phyloP scores from a whole-genome alignment of 2,888 invertebrate species.

The Beris chalybata region DNA sequence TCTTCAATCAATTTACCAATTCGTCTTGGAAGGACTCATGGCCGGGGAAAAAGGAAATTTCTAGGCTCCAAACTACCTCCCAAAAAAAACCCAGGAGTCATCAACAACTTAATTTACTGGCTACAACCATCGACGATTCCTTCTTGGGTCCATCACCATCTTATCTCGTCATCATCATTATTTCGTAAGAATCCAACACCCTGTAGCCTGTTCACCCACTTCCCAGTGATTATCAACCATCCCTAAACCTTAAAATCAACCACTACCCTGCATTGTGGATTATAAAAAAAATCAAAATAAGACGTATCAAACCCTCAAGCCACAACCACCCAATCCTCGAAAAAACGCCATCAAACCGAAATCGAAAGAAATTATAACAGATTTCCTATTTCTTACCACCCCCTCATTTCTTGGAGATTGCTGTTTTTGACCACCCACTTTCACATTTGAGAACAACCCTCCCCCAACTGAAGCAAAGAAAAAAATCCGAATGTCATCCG shows the following conservation, averaged over 20 bases:
- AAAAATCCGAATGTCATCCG: slow-evolving; percentile 32
- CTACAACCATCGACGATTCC: background rate
- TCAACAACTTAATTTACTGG: slow-evolving; percentile 36
- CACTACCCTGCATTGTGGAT: background rate
- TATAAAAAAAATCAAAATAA: background rate
- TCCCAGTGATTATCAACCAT: background rate
- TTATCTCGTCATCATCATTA: background rate
- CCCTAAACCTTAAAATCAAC: too few species aligned
- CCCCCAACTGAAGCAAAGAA: background rate
- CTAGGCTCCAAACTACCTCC: too few species aligned
- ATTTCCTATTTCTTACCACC: slow-evolving; percentile 34
- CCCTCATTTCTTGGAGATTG: background rate
- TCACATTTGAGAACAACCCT: background rate
- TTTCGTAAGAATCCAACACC: too few species aligned
- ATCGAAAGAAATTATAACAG: slow-evolving; percentile 34
- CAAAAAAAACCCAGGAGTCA: slow-evolving; percentile 24
- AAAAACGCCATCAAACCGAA: slow-evolving; percentile 2
- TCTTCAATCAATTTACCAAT: slow-evolving; percentile 40
- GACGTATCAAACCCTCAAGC: too few species aligned
- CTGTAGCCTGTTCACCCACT: background rate
- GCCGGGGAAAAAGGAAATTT: too few species aligned
- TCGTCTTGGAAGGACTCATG: slow-evolving; percentile 23
- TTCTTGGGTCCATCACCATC: slow-evolving; percentile 1
- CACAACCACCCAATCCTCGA: too few species aligned
- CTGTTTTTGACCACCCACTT: background rate